Base-by-base conservation (phyloP, 2,797 vertebrate genomes). In the Spea hammondii region DNA sequence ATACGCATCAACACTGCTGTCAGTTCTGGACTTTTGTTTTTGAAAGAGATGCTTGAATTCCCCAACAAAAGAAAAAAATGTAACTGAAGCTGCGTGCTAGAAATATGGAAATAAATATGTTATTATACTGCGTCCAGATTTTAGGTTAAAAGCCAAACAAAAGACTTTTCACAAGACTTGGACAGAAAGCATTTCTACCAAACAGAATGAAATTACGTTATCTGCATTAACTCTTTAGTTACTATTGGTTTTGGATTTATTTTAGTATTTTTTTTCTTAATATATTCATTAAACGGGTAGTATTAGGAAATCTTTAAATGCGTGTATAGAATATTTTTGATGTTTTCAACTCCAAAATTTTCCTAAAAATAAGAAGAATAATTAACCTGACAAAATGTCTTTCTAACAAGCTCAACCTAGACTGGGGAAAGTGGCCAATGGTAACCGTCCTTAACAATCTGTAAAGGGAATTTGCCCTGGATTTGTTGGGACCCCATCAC, bases 91-190 rank as follows among this genome's bases (percentile, higher is more conserved):
- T 72, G 69, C 14, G 55, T 13, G 54, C 55, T 14, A 72, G 74
- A 72, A 81, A 81, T 77, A 81, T 76, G 69, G 51, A 81, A 76
- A 81, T 76, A 77, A 81, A 81, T 81, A 77, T 72, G 62, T 69
- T 54, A 60, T 77, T 76, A 72, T 76, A 44, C 59, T 10, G 5
- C 17, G 60, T 70, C 73, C 68, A 76, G 59, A 80, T 50, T 72
- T 72, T 65, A 77, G 68, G 69, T 57, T 72, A 45, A 76, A 53
- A 12, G 17, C n/a, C 48, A 67, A 81, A 70, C 64, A 76, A 80
- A 81, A 77, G 74, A 67, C 70, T 76, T 77, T 81, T 72, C 69
- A 72, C 44, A 66, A 60, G 59, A 65, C 65, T 12, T 64, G 48
- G 72, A 74, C 17, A 48, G 14, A 72, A 48, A 79, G 12, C 14